These are phyloP conservation scores for Fopius arisanus DNA, from an alignment of 1,140 invertebrate genomes.

Conservation along the genomic window DNA sequence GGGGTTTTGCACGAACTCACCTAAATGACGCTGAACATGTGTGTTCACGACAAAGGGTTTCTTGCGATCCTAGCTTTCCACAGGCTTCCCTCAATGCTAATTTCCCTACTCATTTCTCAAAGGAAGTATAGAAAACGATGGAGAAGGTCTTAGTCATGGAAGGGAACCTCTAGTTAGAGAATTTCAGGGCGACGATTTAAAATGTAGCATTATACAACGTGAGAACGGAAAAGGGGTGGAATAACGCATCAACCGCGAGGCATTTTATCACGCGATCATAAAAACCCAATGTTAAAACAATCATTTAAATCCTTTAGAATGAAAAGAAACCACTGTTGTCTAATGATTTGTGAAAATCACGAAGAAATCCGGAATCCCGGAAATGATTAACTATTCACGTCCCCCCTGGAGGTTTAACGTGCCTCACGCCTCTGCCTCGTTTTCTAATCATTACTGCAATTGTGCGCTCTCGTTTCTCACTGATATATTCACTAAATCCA, in stretches of 20 bases:
- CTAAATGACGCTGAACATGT: constrained; percentile 13
- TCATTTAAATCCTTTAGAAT: not conserved
- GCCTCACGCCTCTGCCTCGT: constrained; percentile 4
- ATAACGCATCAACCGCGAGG: not conserved
- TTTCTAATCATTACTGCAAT: constrained; percentile 14
- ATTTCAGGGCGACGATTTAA: not conserved
- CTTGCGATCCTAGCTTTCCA: not conserved
- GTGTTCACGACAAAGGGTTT: not conserved
- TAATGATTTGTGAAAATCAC: not conserved
- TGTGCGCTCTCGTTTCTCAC: not conserved
- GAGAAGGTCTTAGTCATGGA: not conserved
- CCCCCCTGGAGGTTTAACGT: not conserved
- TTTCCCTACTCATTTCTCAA: not conserved
- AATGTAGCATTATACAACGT: not conserved
- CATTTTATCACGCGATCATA: constrained; percentile 14
- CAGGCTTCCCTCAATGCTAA: not conserved
- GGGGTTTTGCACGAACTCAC: constrained; percentile 11
- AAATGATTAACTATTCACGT: not conserved
- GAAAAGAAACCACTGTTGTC: too few relatives aligned
- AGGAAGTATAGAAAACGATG: not conserved
- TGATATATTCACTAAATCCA: not conserved
- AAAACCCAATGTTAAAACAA: not conserved
- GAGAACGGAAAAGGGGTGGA: constrained; percentile 20
- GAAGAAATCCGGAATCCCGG: not conserved
- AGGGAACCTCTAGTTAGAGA: not conserved